Evolutionary conservation across 2,113 vertebrate genomes (phyloP).

Genomic region (Anser brachyrhynchus): DNA sequence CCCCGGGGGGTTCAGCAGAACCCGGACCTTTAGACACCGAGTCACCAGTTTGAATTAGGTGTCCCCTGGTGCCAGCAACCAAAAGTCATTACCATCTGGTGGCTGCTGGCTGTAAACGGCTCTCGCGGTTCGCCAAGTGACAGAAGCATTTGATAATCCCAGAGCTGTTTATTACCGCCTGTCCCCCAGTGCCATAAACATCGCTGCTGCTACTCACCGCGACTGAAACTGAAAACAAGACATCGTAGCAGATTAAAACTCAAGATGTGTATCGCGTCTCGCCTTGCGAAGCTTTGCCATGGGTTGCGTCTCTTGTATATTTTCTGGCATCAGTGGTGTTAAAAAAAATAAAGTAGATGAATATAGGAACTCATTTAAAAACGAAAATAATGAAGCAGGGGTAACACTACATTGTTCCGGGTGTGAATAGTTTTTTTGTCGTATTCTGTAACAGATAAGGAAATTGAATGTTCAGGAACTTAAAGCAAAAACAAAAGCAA

Average conservation of each 20-base stretch:
- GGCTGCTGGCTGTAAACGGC: neutral
- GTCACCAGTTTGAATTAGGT: neutral
- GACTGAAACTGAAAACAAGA: neutral
- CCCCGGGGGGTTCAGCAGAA: neutral
- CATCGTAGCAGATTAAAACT: neutral
- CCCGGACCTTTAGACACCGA: neutral
- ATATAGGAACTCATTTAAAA: neutral
- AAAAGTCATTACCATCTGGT: neutral
- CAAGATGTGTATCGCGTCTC: fast-evolving
- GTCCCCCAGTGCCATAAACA: neutral
- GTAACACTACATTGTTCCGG: neutral
- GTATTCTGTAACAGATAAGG: neutral
- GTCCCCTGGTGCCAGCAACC: slow-evolving; percentile 3
- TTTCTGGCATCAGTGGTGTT: neutral
- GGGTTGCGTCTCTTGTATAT: neutral
- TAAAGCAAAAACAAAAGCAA: neutral
- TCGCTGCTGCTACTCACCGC: neutral
- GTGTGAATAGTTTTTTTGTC: neutral
- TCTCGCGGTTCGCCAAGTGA: neutral
- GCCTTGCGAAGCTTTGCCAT: neutral
- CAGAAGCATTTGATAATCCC: slow-evolving; percentile 13
- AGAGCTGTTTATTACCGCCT: slow-evolving; percentile 18
- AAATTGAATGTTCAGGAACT: neutral
- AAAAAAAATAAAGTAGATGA: neutral
- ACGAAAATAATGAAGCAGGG: neutral